Evolutionary conservation across 2,888 invertebrate genomes (phyloP), one percentile per base, ranked within the genome.

Genomic region (Myopa testacea): DNA sequence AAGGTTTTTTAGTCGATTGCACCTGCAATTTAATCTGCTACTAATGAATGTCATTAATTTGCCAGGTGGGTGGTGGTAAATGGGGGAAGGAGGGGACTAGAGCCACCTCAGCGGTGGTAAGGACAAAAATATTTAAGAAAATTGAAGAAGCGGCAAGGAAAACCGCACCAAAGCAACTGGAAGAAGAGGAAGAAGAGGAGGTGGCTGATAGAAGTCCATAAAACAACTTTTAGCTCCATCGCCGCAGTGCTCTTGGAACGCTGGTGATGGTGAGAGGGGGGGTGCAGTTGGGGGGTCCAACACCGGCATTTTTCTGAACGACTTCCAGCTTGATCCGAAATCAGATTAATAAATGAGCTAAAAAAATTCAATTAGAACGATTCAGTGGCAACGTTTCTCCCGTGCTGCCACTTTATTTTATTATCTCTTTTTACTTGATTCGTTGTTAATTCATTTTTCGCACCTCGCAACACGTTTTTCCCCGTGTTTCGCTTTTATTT

Each of bases 261-360:
- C 26, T 34, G 34, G 37, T 14, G 34, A 26, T 14, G 16, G 16
- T 16, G 34, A 50, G 50, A 50, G 37, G 34, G 14, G 2, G n/a
- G 10, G 4, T 19, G 26, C 62, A 34, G 34, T 34, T 26, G 4
- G 62, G 4, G 62, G 4, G 3, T 63, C 26, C 26, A 63, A 63
- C 12, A 34, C 50, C 1, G 50, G 10, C 65, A 69, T 72, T 34
- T 77, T 78, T 77, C 77, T 10, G 14, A 77, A 76, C 71, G 75
- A 77, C 79, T 77, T 79, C 75, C 68, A 68, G 77, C 55, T 70
- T 84, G 85, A 85, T 85, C 45, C 83, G 85, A 85, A 85, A 85
- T 85, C 85, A 81, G 85, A 84, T 85, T 85, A 85, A 85, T 85
- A 85, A 85, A 85, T 85, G 85, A 83, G 84, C 81, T 80, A 73